Percentiles rank a stretch among this genome's conserved stretches.
These are phyloP conservation scores for Seira ritae DNA, from an alignment of 2,888 invertebrate genomes.

Conservation along the genomic window DNA sequence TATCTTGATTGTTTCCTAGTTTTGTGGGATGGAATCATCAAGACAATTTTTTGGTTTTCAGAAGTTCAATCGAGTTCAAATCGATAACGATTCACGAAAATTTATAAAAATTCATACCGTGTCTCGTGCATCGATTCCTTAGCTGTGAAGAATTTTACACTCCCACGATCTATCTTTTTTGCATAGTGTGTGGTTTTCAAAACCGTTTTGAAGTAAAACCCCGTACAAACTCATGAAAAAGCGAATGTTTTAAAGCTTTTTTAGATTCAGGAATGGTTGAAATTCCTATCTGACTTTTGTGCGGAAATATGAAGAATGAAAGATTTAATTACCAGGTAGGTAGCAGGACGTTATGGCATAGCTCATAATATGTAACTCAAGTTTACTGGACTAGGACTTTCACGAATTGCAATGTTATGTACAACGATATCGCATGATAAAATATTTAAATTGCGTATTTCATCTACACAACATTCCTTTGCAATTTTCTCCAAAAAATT, in stretches of 20 bases:
- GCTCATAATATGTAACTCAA: no score
- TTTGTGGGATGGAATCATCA: slow-evolving; percentile 3
- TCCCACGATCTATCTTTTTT: no score
- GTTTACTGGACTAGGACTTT: no score
- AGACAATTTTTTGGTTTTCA: not conserved
- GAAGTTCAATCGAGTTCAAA: slow-evolving; percentile 1
- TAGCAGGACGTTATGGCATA: no score
- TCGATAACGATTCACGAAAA: not conserved
- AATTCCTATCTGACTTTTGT: not conserved
- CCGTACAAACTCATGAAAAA: not conserved
- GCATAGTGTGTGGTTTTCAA: not conserved
- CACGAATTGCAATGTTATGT: no score
- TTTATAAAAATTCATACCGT: no score
- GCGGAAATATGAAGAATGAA: slow-evolving; percentile 8
- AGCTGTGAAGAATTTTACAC: no score
- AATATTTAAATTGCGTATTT: slow-evolving; percentile 9
- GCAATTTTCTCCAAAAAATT: not conserved
- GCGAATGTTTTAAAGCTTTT: no score
- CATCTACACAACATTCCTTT: not conserved
- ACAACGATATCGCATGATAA: not conserved
- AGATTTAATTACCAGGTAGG: not conserved
- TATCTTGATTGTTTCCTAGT: slow-evolving; percentile 12
- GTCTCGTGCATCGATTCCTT: no score
- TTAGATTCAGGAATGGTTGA: no score
- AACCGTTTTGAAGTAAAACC: not conserved